phyloP scores from a whole-genome alignment of 2,113 vertebrate genomes.

The Ictidomys tridecemlineatus region DNA sequence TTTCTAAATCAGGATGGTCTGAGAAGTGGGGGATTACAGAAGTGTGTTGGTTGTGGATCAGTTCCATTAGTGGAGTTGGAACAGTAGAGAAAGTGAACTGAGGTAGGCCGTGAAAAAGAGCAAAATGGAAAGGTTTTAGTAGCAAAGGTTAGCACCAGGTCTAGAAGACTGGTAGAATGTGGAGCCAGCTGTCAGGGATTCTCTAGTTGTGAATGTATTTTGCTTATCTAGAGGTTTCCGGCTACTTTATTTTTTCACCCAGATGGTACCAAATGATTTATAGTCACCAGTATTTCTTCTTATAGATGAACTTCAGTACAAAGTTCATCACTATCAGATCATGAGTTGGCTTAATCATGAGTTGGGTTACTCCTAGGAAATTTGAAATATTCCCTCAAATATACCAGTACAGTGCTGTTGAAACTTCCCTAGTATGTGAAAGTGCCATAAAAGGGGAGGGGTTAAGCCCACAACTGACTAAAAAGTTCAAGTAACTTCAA shows the following conservation, averaged over 20 bases:
- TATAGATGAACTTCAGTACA: neutral
- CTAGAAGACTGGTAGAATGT: neutral
- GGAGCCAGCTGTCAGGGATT: neutral
- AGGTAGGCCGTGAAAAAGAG: neutral
- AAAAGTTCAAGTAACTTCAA: neutral
- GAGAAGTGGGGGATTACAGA: neutral
- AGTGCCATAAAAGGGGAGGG: neutral
- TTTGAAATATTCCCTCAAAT: neutral
- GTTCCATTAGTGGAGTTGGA: neutral
- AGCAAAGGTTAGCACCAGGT: neutral
- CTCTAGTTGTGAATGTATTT: neutral
- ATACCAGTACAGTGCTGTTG: neutral
- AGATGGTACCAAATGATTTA: neutral
- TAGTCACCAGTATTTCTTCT: neutral
- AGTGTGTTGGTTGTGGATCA: neutral
- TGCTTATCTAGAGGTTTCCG: neutral
- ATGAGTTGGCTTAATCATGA: conserved; percentile 12
- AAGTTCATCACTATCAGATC: conserved; percentile 29
- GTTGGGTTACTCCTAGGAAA: neutral
- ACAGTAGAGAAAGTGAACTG: neutral
- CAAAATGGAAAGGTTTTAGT: neutral
- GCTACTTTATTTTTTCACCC: neutral
- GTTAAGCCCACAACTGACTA: neutral
- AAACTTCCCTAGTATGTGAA: neutral
- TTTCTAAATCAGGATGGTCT: neutral